phyloP scores from a whole-genome alignment of 2,113 vertebrate species.

The Apodemus sylvaticus region DNA sequence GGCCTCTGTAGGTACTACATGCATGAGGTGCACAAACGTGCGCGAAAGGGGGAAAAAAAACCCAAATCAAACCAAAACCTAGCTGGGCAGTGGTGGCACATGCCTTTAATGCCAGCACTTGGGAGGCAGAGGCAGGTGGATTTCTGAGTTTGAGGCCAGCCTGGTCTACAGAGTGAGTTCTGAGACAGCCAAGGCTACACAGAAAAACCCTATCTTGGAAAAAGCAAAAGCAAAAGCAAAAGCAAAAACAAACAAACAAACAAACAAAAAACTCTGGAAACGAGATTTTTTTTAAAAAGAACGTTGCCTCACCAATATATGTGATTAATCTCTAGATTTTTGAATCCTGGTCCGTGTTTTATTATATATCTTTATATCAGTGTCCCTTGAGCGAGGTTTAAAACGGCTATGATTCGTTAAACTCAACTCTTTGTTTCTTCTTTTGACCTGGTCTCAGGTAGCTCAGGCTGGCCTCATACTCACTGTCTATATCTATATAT shows the following conservation, averaged over 20 bases:
- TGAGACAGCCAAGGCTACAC: too few species aligned
- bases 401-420: background rate
- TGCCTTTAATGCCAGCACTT: too few species aligned
- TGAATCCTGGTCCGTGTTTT: background rate
- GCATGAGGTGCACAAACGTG: background rate
- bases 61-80: too few species aligned
- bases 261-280: background rate
- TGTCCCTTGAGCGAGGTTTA: background rate
- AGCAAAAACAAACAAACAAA: background rate
- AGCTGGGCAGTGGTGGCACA: too few species aligned
- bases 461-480: background rate
- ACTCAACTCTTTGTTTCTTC: background rate
- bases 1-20: background rate
- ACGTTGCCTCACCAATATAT: background rate
- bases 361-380: background rate
- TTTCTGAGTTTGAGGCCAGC: too few species aligned
- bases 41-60: background rate
- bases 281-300: background rate
- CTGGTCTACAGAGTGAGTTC: too few species aligned
- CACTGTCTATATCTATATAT: too few species aligned
- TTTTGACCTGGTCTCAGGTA: background rate
- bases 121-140: too few species aligned
- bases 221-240: too few species aligned
- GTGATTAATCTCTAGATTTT: background rate
- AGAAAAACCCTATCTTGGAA: too few species aligned